Conservation (phyloP, 2,888 invertebrate species). For the Eilema caniola region DNA sequence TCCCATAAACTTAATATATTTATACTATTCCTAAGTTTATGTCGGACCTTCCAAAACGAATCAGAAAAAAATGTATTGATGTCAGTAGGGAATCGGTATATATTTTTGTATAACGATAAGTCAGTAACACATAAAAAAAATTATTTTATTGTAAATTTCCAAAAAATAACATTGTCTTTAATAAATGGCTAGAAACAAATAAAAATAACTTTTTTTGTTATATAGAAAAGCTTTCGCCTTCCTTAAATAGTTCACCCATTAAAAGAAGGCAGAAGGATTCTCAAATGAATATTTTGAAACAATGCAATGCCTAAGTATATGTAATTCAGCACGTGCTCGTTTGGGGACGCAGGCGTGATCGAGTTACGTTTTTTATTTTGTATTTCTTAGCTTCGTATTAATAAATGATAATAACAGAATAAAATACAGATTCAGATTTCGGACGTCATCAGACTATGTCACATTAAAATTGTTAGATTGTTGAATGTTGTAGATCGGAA, state of each 20-base stretch:
- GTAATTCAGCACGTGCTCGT: too few relatives aligned
- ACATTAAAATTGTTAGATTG: slow-evolving; percentile 29
- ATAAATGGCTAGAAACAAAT: background rate
- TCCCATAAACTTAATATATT: too few relatives aligned
- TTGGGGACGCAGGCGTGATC: background rate
- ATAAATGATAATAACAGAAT: too few relatives aligned
- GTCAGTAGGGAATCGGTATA: background rate
- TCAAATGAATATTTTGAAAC: background rate
- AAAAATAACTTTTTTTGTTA: background rate
- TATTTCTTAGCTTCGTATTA: too few relatives aligned
- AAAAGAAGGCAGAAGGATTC: background rate
- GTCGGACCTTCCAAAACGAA: background rate
- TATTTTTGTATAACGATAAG: background rate
- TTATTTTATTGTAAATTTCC: background rate
- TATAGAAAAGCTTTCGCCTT: background rate
- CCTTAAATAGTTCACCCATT: too few relatives aligned
- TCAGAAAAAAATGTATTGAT: background rate
- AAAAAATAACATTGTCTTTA: background rate
- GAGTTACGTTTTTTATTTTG: background rate
- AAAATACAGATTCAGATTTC: background rate
- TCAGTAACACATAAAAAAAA: background rate
- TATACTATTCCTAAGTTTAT: too few relatives aligned
- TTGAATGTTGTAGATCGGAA: slow-evolving; percentile 64
- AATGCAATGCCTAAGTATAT: too few relatives aligned
- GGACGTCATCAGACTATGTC: background rate